phyloP scores from a whole-genome alignment of 2,888 invertebrate species.

The Ligdia adustata region DNA sequence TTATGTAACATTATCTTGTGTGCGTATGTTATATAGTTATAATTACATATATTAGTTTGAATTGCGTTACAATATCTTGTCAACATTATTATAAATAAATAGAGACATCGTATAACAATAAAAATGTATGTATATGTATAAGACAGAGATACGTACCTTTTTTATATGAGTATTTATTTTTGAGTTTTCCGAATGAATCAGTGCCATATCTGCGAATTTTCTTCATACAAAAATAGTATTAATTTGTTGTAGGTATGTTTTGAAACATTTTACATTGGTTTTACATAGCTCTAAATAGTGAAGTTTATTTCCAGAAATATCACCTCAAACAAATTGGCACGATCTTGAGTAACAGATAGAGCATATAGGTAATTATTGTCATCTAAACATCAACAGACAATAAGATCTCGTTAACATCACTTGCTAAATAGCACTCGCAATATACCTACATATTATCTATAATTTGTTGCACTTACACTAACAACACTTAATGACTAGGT shows the following conservation, averaged over 20 bases:
- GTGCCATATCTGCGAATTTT: not conserved
- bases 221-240: constrained; percentile 5
- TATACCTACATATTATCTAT: too few relatives aligned
- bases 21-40: constrained; percentile 1
- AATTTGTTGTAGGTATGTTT: not conserved
- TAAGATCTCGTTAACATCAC: constrained; percentile 16
- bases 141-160: not conserved
- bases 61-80: not conserved
- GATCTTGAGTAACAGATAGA: constrained; percentile 21
- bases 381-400: constrained; percentile 17
- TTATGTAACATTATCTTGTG: constrained; percentile 2
- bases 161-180: not conserved
- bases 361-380: constrained; percentile 17
- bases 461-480: constrained; percentile 19
- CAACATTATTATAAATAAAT: too few relatives aligned
- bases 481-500: constrained; percentile 35
- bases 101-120: too few relatives aligned
- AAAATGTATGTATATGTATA: too few relatives aligned
- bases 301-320: not conserved
- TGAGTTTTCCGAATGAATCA: not conserved
- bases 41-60: not conserved
- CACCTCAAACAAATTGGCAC: constrained; percentile 23
- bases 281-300: not conserved
- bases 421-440: constrained; percentile 27
- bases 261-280: not conserved